Conservation (phyloP, 2,113 vertebrate genomes). For the Gavialis gangeticus region DNA sequence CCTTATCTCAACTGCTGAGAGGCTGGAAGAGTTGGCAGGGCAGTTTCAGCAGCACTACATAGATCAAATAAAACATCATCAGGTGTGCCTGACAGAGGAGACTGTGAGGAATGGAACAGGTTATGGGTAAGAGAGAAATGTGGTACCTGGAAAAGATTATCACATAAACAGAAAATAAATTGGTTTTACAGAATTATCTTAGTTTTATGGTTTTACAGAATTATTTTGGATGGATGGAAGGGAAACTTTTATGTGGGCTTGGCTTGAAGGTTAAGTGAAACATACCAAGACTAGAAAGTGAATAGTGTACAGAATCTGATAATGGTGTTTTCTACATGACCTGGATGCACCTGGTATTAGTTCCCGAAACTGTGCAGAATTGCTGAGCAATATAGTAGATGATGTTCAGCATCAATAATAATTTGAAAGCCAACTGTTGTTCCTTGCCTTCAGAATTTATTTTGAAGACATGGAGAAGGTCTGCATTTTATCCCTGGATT, state of each 20-base stretch:
- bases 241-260: background rate
- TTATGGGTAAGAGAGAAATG: background rate
- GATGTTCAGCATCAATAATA: no score
- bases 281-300: background rate
- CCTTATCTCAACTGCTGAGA: background rate
- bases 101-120: background rate
- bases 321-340: background rate
- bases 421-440: no score
- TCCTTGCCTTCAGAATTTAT: no score
- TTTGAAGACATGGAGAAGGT: no score
- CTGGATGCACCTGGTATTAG: background rate
- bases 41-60: background rate
- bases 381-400: no score
- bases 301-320: background rate
- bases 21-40: background rate
- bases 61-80: background rate
- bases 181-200: background rate
- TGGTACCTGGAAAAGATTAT: background rate
- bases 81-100: background rate
- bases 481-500: no score
- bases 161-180: slow-evolving; percentile 17
- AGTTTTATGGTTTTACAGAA: background rate
- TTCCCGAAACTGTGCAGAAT: no score
- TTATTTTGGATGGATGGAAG: slow-evolving; percentile 4
- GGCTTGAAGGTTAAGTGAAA: background rate